Conservation (phyloP, 2,888 invertebrate species). For the Prostheceraeus crozeri region DNA sequence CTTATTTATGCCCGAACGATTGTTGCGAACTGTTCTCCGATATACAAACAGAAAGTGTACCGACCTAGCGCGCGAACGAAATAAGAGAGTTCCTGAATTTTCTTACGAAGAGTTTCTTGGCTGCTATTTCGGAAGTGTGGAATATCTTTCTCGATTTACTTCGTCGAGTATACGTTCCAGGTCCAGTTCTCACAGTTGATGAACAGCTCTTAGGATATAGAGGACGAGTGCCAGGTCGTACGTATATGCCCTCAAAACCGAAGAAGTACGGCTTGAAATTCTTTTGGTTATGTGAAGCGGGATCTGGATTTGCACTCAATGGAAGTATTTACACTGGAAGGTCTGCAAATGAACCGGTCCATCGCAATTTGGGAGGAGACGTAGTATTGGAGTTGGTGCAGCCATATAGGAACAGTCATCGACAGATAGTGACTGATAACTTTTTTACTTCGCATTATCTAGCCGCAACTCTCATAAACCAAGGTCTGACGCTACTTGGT, state of each 20-base stretch:
- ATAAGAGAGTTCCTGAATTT: too few species aligned
- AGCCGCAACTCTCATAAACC: neutral
- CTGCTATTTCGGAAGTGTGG: constrained; percentile 7
- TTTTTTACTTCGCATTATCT: constrained; percentile 15
- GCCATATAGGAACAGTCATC: neutral
- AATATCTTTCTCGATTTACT: neutral
- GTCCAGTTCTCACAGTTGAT: neutral
- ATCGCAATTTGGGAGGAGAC: neutral
- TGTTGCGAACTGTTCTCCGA: too few species aligned
- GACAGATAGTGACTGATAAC: constrained; percentile 1
- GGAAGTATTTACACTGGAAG: constrained; percentile 1
- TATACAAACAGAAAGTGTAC: too few species aligned
- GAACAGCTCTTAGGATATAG: constrained; percentile 1
- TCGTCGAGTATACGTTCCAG: constrained; percentile 4
- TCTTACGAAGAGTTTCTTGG: too few species aligned
- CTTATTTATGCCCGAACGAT: too few species aligned
- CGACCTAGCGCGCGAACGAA: too few species aligned
- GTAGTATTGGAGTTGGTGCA: neutral
- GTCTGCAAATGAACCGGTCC: constrained; percentile 11
- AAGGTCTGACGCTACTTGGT: neutral
- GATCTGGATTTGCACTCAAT: constrained; percentile 2
- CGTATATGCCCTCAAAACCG: constrained; percentile 9
- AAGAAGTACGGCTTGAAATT: constrained; percentile 12
- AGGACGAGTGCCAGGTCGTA: constrained; percentile 6
- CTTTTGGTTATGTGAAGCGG: constrained; percentile 2